phyloP scores from a whole-genome alignment of 2,888 invertebrate species.

The Chelonus formosanus region DNA sequence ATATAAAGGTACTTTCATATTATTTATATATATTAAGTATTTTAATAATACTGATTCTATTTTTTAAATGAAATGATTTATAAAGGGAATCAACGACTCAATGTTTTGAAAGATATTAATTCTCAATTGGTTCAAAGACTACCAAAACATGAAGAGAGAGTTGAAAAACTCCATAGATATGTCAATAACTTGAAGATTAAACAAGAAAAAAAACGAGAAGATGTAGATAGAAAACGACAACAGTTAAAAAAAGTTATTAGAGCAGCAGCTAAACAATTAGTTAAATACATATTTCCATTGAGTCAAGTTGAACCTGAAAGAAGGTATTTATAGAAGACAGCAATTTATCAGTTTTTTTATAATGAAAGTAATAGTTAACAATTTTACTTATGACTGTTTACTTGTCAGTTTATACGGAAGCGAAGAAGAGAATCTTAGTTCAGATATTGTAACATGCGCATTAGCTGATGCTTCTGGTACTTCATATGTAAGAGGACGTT shows the following conservation, averaged over 20 bases:
- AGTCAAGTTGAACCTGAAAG: slow-evolving; percentile 66
- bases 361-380: too few species aligned
- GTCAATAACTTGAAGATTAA: slow-evolving; percentile 68
- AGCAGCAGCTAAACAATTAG: slow-evolving; percentile 71
- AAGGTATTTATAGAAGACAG: slow-evolving; percentile 57
- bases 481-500: slow-evolving; percentile 80
- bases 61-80: slow-evolving; percentile 5
- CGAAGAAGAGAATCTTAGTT: slow-evolving; percentile 56
- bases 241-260: slow-evolving; percentile 70
- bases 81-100: slow-evolving; percentile 60
- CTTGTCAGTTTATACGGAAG: slow-evolving; percentile 54
- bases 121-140: slow-evolving; percentile 67
- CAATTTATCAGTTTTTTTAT: slow-evolving; percentile 11
- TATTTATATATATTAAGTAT: too few species aligned
- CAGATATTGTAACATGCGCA: slow-evolving; percentile 61
- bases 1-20: slow-evolving; percentile 51
- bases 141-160: slow-evolving; percentile 72
- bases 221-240: slow-evolving; percentile 67
- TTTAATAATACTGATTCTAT: not conserved
- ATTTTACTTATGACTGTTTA: not conserved
- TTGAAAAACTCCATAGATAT: slow-evolving; percentile 70
- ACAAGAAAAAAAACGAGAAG: slow-evolving; percentile 66
- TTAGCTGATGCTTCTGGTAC: slow-evolving; percentile 80
- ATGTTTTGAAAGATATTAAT: slow-evolving; percentile 60
- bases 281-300: slow-evolving; percentile 77